Evolutionary conservation across 1,140 invertebrate species (phyloP), one percentile per base, ranked within the genome.

Genomic region (Idris sp.): DNA sequence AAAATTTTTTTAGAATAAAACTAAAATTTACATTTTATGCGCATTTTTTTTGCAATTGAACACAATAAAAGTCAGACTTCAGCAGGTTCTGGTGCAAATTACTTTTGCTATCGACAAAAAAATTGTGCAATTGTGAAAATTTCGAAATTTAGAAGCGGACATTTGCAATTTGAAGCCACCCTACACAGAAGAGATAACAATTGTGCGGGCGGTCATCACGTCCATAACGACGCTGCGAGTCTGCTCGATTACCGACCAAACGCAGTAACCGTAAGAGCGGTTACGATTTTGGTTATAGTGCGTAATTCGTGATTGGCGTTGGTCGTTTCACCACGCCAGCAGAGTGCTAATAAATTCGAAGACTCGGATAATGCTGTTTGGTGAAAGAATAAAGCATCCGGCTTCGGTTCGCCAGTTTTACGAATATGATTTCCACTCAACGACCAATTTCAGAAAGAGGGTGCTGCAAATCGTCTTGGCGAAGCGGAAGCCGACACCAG

Each of bases 271-370:
- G 78, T 76, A 68, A 62, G 74, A 71, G 76, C 69, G 74, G 74
- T 82, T 79, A 82, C 82, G 79, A 84, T 83, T 82, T 78, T 61
- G 74, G 79, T 82, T 85, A 84, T 84, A 82, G 82, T 65, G 74
- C 76, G 81, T 84, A 85, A 83, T 84, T 85, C 79, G 81, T 84
- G 83, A 85, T 85, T 85, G 84, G 82, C 81, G 80, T 56, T 74
- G 79, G 75, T 78, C 81, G 71, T 84, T 84, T 76, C 76, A 75
- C 69, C 19, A 64, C 74, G 67, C 54, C n/a, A n/a, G 76, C 62
- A 81, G 81, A 85, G 79, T 82, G 78, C 84, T 85, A 85, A 83
- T 85, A 85, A 85, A 85, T 84, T 85, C 76, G 80, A 51, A 61
- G 65, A 78, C 51, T 64, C 53, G 40, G 61, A n/a, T 67, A 74